Percentiles rank a stretch among this genome's conserved stretches.
Conservation (phyloP, 1,140 invertebrate species). For the Zaprionus inermis region DNA sequence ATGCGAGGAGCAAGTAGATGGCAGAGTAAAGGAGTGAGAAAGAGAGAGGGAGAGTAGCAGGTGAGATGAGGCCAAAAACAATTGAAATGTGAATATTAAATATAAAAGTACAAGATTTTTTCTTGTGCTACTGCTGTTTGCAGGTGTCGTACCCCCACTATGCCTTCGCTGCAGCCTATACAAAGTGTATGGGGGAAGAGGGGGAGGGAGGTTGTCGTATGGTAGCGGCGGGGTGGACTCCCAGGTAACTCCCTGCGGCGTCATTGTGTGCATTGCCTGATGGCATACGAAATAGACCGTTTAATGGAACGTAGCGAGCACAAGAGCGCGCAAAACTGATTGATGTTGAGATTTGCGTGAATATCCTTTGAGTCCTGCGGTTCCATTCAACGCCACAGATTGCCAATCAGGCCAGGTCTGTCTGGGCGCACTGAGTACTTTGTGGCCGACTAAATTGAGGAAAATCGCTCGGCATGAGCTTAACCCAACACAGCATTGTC, state of each 20-base stretch:
- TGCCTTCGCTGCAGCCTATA: neutral
- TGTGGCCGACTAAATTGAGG: conserved; percentile 1
- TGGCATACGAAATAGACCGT: conserved; percentile 56
- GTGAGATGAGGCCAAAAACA: conserved; percentile 44
- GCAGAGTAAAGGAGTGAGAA: no score
- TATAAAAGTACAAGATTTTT: conserved; percentile 69
- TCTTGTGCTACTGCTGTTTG: conserved; percentile 1
- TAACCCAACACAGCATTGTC: neutral
- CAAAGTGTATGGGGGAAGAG: neutral
- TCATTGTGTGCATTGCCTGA: conserved; percentile 65
- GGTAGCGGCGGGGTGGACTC: no score
- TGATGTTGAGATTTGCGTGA: conserved; percentile 52
- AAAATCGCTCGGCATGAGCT: neutral
- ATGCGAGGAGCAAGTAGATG: conserved; percentile 37
- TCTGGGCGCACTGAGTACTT: neutral
- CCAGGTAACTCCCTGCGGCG: conserved; percentile 68
- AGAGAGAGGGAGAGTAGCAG: neutral
- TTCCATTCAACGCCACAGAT: conserved; percentile 24
- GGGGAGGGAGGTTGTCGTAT: no score
- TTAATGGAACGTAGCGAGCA: conserved; percentile 64
- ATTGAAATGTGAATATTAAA: conserved; percentile 81
- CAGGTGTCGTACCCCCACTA: conserved; percentile 8
- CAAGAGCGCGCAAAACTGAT: conserved; percentile 45
- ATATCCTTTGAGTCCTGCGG: conserved; percentile 8
- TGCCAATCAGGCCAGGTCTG: conserved; percentile 16